These are phyloP conservation scores for Drosophila greeni DNA, from an alignment of 2,888 invertebrate genomes.

Conservation along the genomic window DNA sequence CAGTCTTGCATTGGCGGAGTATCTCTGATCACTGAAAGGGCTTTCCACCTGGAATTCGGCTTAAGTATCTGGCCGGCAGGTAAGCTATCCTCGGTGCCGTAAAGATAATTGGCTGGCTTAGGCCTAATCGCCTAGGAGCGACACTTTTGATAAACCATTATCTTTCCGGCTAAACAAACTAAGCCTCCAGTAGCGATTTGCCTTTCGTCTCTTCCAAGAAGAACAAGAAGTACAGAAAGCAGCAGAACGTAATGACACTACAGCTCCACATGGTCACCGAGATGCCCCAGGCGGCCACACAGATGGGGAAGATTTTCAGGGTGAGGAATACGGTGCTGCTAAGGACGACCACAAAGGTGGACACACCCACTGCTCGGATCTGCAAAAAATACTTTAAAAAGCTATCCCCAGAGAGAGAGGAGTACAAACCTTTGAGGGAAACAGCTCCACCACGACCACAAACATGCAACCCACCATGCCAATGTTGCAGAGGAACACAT, in stretches of 20 bases:
- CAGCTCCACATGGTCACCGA: slow-evolving; percentile 68
- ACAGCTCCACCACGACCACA: slow-evolving; percentile 69
- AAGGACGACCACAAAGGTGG: slow-evolving; percentile 55
- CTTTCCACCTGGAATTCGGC: background rate
- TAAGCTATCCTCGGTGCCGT: slow-evolving; percentile 5
- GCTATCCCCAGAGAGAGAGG: rapidly evolving
- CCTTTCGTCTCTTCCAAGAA: slow-evolving; percentile 73
- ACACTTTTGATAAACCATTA: slow-evolving; percentile 21
- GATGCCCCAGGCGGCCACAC: slow-evolving; percentile 56
- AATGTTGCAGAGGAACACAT: slow-evolving; percentile 64
- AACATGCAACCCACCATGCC: slow-evolving; percentile 69
- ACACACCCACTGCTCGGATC: slow-evolving; percentile 65
- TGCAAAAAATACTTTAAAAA: slow-evolving; percentile 28
- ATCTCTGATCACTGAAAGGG: slow-evolving; percentile 22
- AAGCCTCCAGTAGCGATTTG: slow-evolving; percentile 59
- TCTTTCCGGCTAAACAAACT: slow-evolving; percentile 21
- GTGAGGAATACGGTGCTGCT: slow-evolving; percentile 57
- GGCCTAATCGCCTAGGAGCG: slow-evolving; percentile 20
- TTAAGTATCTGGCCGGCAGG: slow-evolving; percentile 20
- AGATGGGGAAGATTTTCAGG: slow-evolving; percentile 68
- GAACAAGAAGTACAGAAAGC: slow-evolving; percentile 59
- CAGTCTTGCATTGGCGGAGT: slow-evolving; percentile 22
- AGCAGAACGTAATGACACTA: slow-evolving; percentile 48
- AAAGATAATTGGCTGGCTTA: slow-evolving; percentile 32
- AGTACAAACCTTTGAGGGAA: slow-evolving; percentile 68